Conservation (phyloP, 2,888 invertebrate genomes). For the Agrochola macilenta region DNA sequence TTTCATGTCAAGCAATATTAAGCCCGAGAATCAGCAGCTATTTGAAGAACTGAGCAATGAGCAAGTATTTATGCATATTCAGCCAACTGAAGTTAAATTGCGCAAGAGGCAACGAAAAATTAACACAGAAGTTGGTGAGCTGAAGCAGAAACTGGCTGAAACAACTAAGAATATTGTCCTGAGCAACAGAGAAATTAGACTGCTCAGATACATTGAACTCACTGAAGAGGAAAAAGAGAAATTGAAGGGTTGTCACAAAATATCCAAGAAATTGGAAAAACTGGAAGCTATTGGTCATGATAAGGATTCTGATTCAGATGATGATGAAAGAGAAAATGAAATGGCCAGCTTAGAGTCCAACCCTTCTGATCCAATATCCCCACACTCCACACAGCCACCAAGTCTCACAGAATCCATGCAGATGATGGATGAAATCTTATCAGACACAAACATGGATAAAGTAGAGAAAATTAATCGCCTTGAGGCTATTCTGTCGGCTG, state of each 20-base stretch:
- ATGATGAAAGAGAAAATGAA: constrained; percentile 93
- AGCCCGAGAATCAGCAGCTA: constrained; percentile 92
- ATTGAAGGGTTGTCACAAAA: constrained; percentile 97
- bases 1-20: constrained; percentile 92
- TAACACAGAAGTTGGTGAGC: constrained; percentile 96
- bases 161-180: constrained; percentile 96
- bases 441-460: constrained; percentile 95
- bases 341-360: constrained; percentile 95
- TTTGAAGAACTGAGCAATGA: constrained; percentile 97
- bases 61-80: constrained; percentile 96
- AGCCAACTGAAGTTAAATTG: constrained; percentile 95
- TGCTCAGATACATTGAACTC: constrained; percentile 96
- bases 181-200: constrained; percentile 97
- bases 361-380: constrained; percentile 94
- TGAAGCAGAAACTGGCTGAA: constrained; percentile 95
- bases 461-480: constrained; percentile 96
- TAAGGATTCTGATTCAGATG: constrained; percentile 94
- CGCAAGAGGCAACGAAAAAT: constrained; percentile 97
- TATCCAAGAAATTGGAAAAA: constrained; percentile 97
- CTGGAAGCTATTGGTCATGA: constrained; percentile 95
- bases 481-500: constrained; percentile 96
- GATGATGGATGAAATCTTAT: constrained; percentile 95
- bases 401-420: constrained; percentile 97
- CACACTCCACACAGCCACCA: constrained; percentile 94
- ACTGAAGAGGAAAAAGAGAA: constrained; percentile 98